Conservation (phyloP, 2,888 invertebrate genomes). For the Pardosa pseudoannulata region DNA sequence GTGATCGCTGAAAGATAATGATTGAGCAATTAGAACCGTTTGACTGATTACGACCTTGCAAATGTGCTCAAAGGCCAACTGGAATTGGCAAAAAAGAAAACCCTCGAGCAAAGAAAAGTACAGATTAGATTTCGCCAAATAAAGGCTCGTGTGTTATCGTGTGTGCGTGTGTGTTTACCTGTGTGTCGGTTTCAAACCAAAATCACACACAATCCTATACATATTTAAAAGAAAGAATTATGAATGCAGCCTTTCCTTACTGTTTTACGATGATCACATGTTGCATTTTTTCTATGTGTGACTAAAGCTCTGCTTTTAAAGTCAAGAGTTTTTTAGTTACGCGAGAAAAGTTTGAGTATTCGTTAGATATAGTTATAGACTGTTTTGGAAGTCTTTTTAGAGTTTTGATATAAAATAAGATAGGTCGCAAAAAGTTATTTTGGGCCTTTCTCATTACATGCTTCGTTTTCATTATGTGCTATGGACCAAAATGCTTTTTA, state of each 20-base stretch:
- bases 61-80: constrained; percentile 15
- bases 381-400: constrained; percentile 67
- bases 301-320: constrained; percentile 69
- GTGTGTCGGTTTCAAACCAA: constrained; percentile 62
- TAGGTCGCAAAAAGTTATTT: constrained; percentile 43
- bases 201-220: constrained; percentile 67
- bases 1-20: neutral
- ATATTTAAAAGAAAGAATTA: constrained; percentile 58
- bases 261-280: constrained; percentile 63
- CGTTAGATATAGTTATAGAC: constrained; percentile 66
- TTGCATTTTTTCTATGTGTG: constrained; percentile 70
- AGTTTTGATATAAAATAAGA: constrained; percentile 66
- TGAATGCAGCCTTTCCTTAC: constrained; percentile 66
- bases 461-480: constrained; percentile 49
- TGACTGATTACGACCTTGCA: neutral
- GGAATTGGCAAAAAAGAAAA: neutral
- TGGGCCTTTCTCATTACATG: constrained; percentile 37
- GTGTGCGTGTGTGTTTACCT: constrained; percentile 60
- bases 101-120: neutral
- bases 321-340: constrained; percentile 63
- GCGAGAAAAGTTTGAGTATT: constrained; percentile 51
- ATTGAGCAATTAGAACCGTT: neutral
- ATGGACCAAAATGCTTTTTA: constrained; percentile 61
- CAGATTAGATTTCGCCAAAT: constrained; percentile 1
- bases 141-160: constrained; percentile 26